Evolutionary conservation across 2,888 invertebrate species (phyloP).

Genomic region (Flexamia atlantica): DNA sequence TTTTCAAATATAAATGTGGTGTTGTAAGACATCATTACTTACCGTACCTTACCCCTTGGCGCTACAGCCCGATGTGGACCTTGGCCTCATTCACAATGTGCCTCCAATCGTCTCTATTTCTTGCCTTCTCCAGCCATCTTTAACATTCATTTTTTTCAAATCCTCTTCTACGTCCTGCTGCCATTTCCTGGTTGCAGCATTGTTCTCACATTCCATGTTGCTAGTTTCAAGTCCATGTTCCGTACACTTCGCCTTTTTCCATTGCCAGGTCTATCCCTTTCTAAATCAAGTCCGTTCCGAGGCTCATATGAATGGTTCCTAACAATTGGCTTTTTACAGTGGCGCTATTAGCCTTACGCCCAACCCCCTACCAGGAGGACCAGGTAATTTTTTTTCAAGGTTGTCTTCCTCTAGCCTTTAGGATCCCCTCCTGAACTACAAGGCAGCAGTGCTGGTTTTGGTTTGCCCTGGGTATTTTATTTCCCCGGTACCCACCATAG

Average conservation of each 20-base stretch:
- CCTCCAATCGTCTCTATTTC: too few species aligned
- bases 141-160: too few species aligned
- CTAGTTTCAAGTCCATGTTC: conserved; percentile 34
- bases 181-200: conserved; percentile 61
- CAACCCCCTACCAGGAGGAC: conserved; percentile 33
- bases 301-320: conserved; percentile 2
- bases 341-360: neutral
- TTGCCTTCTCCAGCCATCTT: too few species aligned
- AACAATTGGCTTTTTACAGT: conserved; percentile 1
- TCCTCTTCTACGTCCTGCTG: too few species aligned
- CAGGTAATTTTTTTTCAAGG: conserved; percentile 23
- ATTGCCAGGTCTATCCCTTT: neutral
- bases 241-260: neutral
- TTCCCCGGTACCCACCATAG: neutral
- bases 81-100: too few species aligned
- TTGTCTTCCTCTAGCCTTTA: conserved; percentile 11
- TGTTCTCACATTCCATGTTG: conserved; percentile 52
- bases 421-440: too few species aligned
- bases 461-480: conserved; percentile 18
- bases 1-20: too few species aligned
- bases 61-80: too few species aligned
- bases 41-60: too few species aligned
- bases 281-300: neutral
- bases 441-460: too few species aligned
- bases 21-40: too few species aligned